Evolutionary conservation across 2,113 vertebrate species (phyloP), one percentile per base, ranked within the genome.

Genomic region (Channa argus): DNA sequence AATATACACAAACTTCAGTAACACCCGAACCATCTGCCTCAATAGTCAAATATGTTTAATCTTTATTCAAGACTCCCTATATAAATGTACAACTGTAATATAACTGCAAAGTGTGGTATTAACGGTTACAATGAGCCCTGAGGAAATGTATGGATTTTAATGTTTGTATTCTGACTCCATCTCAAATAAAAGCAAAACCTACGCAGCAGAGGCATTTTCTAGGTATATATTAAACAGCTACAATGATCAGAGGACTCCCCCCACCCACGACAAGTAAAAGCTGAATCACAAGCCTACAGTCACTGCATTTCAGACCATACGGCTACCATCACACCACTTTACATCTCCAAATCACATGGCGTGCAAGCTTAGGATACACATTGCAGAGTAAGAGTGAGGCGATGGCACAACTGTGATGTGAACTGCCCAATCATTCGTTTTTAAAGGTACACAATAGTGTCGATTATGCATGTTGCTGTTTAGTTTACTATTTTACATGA

Each of bases 121-220:
- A 82, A 63, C 37, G 14, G 53, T 82, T 71, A 78, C 52, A 74
- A 80, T 87, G 88, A 83, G 74, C 89, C 91, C 90, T 93, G 92
- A 93, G 92, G 83, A 90, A 80, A 90, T 86, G 81, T 72, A 65
- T 77, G 56, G 38, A 66, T 85, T 76, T 76, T 1, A 77, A 65
- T 72, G 73, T 81, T 63, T 79, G 60, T 79, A 13, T 68, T 74
- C 1, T 0, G 52, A 79, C 43, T 67, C 33, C 3, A 58, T 50
- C 43, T 77, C 39, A 83, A 83, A 80, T 53, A 47, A 86, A 79
- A 86, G 56, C 75, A 34, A 82, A 83, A 84, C 45, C 41, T 84
- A 73, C 50, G 59, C 47, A 74, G 85, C 56, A 56, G 83, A 81
- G 79, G 82, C 77, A 34, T 79, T 75, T 74, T 80, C 14, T 74